Percentiles rank a stretch among this genome's conserved stretches.
Evolutionary conservation across 2,888 invertebrate species (phyloP).

Genomic region (Hermaeophaga mercurialis): DNA sequence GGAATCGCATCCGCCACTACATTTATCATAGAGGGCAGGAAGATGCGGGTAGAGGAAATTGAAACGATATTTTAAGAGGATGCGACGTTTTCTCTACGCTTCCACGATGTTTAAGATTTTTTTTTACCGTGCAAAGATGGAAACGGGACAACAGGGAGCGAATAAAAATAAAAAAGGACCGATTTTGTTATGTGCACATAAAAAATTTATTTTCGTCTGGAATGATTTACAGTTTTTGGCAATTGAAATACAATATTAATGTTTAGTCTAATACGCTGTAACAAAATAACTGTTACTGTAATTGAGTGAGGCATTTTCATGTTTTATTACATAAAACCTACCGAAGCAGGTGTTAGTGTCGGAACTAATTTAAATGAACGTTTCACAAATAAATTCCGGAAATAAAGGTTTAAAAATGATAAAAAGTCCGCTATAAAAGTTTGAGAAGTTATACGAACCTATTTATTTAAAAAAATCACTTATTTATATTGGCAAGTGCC

Average conservation of each 20-base stretch:
- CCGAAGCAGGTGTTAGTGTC: not conserved
- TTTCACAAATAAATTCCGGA: no score
- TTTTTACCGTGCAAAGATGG: constrained; percentile 4
- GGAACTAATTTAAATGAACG: no score
- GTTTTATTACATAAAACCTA: not conserved
- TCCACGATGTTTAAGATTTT: constrained; percentile 18
- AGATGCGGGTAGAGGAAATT: constrained; percentile 46
- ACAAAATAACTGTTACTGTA: not conserved
- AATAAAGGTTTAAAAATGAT: no score
- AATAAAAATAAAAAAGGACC: not conserved
- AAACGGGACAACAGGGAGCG: not conserved
- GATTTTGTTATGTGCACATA: not conserved
- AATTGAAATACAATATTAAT: not conserved
- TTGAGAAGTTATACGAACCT: no score
- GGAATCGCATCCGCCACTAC: constrained; percentile 42
- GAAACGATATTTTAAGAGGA: constrained; percentile 47
- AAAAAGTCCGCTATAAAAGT: no score
- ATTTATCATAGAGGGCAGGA: constrained; percentile 45
- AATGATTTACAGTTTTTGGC: no score
- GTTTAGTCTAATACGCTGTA: not conserved
- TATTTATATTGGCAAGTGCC: no score
- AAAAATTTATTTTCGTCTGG: no score
- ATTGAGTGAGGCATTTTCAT: not conserved
- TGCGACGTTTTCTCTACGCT: constrained; percentile 23
- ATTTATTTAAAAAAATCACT: no score